phyloP scores from a whole-genome alignment of 2,888 invertebrate genomes.

The Hartigia nigra region DNA sequence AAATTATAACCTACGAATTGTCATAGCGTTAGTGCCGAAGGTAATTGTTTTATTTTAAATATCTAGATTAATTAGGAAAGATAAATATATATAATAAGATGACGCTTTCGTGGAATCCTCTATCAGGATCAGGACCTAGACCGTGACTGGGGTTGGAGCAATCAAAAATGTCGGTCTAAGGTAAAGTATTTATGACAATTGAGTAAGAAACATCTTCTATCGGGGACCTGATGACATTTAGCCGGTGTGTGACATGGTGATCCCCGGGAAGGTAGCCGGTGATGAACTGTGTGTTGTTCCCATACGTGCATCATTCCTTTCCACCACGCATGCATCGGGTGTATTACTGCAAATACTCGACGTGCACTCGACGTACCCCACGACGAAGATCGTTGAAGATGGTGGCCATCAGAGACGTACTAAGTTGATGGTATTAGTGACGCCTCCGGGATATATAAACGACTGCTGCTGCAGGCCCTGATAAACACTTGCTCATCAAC shows the following conservation, averaged over 20 bases:
- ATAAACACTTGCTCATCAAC: slow-evolving; percentile 57
- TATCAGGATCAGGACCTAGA: not conserved
- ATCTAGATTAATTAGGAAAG: not conserved
- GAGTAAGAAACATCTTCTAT: slow-evolving; percentile 46
- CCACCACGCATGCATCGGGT: slow-evolving; percentile 6
- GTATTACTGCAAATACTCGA: slow-evolving; percentile 3
- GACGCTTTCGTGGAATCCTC: not conserved
- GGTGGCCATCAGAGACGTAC: slow-evolving; percentile 35
- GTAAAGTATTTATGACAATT: slow-evolving; percentile 36
- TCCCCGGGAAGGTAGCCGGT: slow-evolving; percentile 40
- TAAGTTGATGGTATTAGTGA: slow-evolving; percentile 44
- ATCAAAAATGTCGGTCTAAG: not conserved
- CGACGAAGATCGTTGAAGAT: slow-evolving; percentile 23
- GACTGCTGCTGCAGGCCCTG: slow-evolving; percentile 50
- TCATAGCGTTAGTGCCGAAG: not conserved
- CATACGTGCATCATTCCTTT: slow-evolving; percentile 19
- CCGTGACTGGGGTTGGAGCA: not conserved
- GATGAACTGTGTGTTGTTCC: slow-evolving; percentile 20
- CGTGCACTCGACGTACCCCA: slow-evolving; percentile 19
- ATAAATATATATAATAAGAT: not conserved
- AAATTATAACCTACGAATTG: too few species aligned
- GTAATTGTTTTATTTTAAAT: not conserved
- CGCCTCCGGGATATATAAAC: slow-evolving; percentile 57
- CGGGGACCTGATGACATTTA: slow-evolving; percentile 63
- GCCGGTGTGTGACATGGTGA: slow-evolving; percentile 46